Conservation (phyloP, 2,888 invertebrate species). For the Lymantria monacha region DNA sequence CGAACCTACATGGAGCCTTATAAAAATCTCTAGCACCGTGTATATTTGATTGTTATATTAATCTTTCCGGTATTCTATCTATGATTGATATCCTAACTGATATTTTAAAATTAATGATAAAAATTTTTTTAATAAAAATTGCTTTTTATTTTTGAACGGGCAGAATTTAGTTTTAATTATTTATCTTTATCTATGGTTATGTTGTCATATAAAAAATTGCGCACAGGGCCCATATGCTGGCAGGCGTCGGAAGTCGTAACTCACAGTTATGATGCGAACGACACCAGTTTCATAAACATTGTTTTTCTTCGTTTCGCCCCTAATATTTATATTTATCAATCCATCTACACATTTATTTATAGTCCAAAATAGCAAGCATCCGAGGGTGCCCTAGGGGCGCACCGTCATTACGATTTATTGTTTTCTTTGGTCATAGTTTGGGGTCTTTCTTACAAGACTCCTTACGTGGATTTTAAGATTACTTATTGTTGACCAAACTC, state of each 20-base stretch:
- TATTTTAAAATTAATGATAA: no score
- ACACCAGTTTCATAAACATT: constrained; percentile 82
- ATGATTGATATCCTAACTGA: no score
- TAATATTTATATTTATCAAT: constrained; percentile 83
- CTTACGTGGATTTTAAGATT: constrained; percentile 62
- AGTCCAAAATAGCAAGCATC: constrained; percentile 78
- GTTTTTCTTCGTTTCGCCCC: constrained; percentile 82
- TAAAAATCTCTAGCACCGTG: no score
- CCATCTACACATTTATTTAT: constrained; percentile 82
- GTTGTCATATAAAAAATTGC: constrained; percentile 65
- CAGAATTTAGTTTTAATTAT: no score
- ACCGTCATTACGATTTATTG: constrained; percentile 80
- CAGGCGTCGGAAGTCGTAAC: constrained; percentile 81
- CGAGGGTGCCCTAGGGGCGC: constrained; percentile 74
- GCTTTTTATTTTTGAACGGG: no score
- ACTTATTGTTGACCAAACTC: constrained; percentile 48
- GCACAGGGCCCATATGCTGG: constrained; percentile 70
- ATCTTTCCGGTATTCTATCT: no score
- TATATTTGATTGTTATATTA: no score
- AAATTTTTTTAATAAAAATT: no score
- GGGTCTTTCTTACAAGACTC: constrained; percentile 54
- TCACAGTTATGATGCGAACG: constrained; percentile 81
- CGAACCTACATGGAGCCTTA: no score
- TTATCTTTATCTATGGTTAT: constrained; percentile 52
- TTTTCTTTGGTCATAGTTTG: constrained; percentile 75